Percentiles rank a stretch among this genome's conserved stretches.
Conservation (phyloP, 2,113 vertebrate species). For the Melanostigma gelatinosum region DNA sequence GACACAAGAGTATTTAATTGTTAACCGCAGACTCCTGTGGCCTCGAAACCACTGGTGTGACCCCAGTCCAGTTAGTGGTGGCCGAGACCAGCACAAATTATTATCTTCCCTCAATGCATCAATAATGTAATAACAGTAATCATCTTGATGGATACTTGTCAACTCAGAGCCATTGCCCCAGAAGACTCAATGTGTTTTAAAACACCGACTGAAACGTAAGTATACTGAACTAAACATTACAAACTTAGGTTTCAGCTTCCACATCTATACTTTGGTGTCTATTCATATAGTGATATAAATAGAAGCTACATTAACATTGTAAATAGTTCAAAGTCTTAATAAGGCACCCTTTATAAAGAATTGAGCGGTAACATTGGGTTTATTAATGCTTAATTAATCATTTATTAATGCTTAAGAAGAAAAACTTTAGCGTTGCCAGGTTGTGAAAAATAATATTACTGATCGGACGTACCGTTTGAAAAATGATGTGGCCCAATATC, state of each 20-base stretch:
- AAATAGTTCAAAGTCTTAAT: too few relatives aligned
- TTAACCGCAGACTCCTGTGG: conserved; percentile 52
- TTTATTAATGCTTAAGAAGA: too few relatives aligned
- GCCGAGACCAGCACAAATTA: conserved; percentile 10
- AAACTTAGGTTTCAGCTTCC: not conserved
- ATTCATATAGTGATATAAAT: not conserved
- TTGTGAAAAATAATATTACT: too few relatives aligned
- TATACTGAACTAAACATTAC: not conserved
- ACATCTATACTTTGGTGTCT: not conserved
- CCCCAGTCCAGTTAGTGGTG: conserved; percentile 18
- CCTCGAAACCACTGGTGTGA: conserved; percentile 36
- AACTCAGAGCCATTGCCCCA: not conserved
- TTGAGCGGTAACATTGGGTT: too few relatives aligned
- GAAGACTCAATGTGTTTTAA: not conserved
- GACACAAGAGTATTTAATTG: conserved; percentile 53
- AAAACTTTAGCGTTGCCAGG: not conserved
- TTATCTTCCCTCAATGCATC: conserved; percentile 15
- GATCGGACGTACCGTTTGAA: not conserved
- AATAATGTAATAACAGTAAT: conserved; percentile 29
- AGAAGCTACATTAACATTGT: not conserved
- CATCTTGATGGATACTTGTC: not conserved
- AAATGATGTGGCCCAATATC: not conserved
- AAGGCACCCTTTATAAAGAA: too few relatives aligned
- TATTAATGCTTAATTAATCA: too few relatives aligned
- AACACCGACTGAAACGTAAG: not conserved